Base-by-base conservation (phyloP, 2,113 vertebrate genomes). In the Sardina pilchardus region DNA sequence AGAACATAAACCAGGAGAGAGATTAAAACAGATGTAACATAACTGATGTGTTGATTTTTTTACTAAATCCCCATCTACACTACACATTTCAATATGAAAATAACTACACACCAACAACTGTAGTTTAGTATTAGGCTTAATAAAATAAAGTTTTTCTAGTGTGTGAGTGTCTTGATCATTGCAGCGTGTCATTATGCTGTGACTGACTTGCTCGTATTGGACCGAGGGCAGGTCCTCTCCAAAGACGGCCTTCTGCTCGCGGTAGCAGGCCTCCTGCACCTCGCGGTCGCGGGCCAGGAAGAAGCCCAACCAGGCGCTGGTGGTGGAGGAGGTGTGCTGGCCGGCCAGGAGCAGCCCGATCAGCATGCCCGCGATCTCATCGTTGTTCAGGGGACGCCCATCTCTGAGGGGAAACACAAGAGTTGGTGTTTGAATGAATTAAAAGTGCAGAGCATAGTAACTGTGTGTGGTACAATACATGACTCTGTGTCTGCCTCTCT, bases 301-400 rank as follows among this genome's bases (percentile, higher is more conserved):
- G 94, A 99, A 99, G 43, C 97, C 98, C 85, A 99, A 89, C 98
- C 99, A 99, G 85, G 99, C 92, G 0, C 97, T 97, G 30, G 98
- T 99, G 89, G 98, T 99, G 87, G 99, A 99, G 47, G 97, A 99
- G 0, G 99, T 99, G 92, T 99, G 99, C 93, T 99, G 99, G 19
- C 98, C 99, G 0, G 98, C 99, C 50, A 99, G 90, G 0, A 99
- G 95, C 88, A 99, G 92, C 24, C 97, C 98, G 0, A 99, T 99
- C 50, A 99, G 95, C 98, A 99, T 95, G 2, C 99, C 99, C 0
- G 96, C 94, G 0, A 99, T 94, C 87, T 99, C 98, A 0, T 96
- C 91, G 0, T 99, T 96, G 0, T 88, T 96, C 92, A 99, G 91
- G 0, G 90, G 90, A 0, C 86, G 95, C 1, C 98, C 97, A 0